Percentiles rank a stretch among this genome's conserved stretches.
Conservation (phyloP, 1,140 invertebrate genomes). For the Lordiphosa stackelbergi region DNA sequence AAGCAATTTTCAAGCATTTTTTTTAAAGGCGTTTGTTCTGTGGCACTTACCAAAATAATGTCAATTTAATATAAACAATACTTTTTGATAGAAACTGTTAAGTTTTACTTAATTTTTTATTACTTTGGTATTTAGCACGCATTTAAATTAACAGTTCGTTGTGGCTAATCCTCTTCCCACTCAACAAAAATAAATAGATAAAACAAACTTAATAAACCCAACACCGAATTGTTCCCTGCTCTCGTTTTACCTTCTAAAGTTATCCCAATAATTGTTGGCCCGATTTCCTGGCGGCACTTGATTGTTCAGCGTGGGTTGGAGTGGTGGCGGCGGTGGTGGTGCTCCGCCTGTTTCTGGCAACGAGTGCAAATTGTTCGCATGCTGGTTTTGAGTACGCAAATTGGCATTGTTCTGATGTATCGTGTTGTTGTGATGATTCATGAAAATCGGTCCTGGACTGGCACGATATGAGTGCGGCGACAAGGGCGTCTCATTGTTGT, state of each 20-base stretch:
- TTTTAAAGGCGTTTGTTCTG: neutral
- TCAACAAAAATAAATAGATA: constrained; percentile 7
- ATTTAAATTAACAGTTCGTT: constrained; percentile 37
- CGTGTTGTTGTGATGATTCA: constrained; percentile 76
- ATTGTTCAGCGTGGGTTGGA: constrained; percentile 84
- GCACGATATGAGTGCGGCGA: constrained; percentile 59
- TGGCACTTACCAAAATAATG: constrained; percentile 35
- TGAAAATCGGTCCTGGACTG: constrained; percentile 71
- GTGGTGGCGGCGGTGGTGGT: constrained; percentile 39
- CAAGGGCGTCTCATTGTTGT: constrained; percentile 66
- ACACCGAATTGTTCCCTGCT: constrained; percentile 1
- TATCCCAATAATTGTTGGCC: constrained; percentile 95
- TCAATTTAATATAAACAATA: constrained; percentile 33
- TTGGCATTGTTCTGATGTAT: constrained; percentile 75
- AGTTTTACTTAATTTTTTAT: constrained; percentile 36
- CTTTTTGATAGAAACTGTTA: constrained; percentile 3
- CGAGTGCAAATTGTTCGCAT: constrained; percentile 67
- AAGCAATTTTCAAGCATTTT: neutral
- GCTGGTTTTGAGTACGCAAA: constrained; percentile 70
- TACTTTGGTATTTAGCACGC: constrained; percentile 10
- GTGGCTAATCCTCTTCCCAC: constrained; percentile 7
- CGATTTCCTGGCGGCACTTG: constrained; percentile 91
- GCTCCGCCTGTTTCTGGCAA: constrained; percentile 34
- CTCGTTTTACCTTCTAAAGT: constrained; percentile 87
- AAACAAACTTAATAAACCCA: constrained; percentile 26